Evolutionary conservation across 2,888 invertebrate species (phyloP).

Genomic region (Caenorhabditis drosophilae): DNA sequence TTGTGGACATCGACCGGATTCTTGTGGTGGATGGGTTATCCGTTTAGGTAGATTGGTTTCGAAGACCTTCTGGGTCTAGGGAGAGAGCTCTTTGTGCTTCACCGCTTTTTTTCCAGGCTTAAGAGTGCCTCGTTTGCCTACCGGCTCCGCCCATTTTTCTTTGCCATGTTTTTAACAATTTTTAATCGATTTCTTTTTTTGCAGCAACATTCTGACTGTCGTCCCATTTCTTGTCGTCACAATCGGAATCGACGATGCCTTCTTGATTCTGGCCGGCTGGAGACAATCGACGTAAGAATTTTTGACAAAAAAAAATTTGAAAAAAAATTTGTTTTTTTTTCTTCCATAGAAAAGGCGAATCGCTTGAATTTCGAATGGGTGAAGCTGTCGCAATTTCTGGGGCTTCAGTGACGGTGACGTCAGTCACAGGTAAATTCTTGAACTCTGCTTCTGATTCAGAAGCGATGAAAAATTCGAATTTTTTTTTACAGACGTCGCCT

Average conservation of each 20-base stretch:
- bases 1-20: constrained; percentile 62
- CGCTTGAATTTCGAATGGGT: constrained; percentile 48
- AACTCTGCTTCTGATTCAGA: too few species aligned
- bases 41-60: constrained; percentile 36
- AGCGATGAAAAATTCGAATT: too few species aligned
- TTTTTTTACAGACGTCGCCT: constrained; percentile 64
- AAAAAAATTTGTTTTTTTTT: constrained; percentile 5
- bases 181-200: too few species aligned
- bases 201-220: constrained; percentile 65
- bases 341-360: constrained; percentile 50
- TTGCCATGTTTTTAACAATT: too few species aligned
- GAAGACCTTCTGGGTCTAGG: background rate
- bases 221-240: constrained; percentile 66
- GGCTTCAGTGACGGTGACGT: constrained; percentile 56
- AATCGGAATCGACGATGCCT: constrained; percentile 67
- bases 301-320: background rate
- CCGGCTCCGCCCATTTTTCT: too few species aligned
- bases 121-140: too few species aligned
- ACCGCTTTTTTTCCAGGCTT: too few species aligned
- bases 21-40: constrained; percentile 58
- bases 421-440: constrained; percentile 39
- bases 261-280: constrained; percentile 66
- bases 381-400: constrained; percentile 52
- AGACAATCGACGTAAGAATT: constrained; percentile 61
- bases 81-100: too few species aligned